Base-by-base conservation (phyloP, 2,797 vertebrate genomes). In the Ficedula albicollis region DNA sequence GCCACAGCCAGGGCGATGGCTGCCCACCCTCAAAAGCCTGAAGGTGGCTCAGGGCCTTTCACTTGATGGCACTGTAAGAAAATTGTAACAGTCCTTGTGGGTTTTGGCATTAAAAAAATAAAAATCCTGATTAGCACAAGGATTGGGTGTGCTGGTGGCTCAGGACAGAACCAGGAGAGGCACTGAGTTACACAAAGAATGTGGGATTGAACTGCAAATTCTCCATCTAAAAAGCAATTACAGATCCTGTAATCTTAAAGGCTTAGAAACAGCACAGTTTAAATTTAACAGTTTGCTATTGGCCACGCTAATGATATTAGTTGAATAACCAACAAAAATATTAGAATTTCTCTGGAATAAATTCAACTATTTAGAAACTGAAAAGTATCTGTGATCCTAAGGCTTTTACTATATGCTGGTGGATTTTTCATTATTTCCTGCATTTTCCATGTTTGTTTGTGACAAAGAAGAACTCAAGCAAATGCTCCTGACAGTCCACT, bases 1-100 rank as follows among this genome's bases (percentile, higher is more conserved):
- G 44, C 38, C 81, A 23, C 6, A 0, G 18, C 5, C 3, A 0
- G 36, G 27, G 55, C 2, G 0, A 10, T 5, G 34, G 15, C 19
- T 66, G 76, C 80, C 12, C 52, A 3, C 11, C 89, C 77, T 52
- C 6, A 1, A 39, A 32, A 34, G 60, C 34, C 15, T 43, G 14
- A 19, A 30, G 17, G 30, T n/a, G 69, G 21, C 17, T 54, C 49
- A 63, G 38, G 15, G 29, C 51, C 49, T 87, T 72, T 23, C 32
- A 13, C 44, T 22, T 34, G 11, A 36, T 27, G 36, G 18, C 76
- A 64, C 0, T 29, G 8, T 23, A 26, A 64, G 39, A 79, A 56
- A 51, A 38, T 1, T 19, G 49, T 12, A 81, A 41, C 14, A 39
- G 36, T 19, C 16, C 12, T 70, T 27, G 39, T 52, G 36, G 6